These are phyloP conservation scores for Dolomedes plantarius DNA, from an alignment of 2,888 invertebrate species.

Conservation along the genomic window DNA sequence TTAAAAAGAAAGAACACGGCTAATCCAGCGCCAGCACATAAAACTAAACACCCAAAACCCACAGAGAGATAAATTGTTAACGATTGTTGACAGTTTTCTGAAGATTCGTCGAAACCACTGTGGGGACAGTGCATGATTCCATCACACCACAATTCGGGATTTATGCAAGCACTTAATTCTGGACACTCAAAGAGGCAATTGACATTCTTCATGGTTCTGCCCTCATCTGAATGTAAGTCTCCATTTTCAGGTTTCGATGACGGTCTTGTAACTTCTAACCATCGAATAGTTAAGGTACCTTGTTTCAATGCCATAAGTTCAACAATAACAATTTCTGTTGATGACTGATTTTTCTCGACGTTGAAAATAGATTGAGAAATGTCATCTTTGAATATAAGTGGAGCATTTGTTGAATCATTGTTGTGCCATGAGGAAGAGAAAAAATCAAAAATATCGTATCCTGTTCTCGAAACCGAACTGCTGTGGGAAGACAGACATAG, in stretches of 20 bases:
- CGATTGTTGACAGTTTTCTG: conserved; percentile 78
- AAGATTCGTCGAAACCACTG: conserved; percentile 83
- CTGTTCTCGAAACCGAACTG: background rate
- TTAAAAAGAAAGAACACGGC: conserved; percentile 44
- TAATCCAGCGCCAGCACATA: conserved; percentile 25
- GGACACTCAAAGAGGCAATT: conserved; percentile 87
- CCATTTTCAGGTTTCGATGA: conserved; percentile 68
- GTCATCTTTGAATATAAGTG: conserved; percentile 15
- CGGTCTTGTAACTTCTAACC: conserved; percentile 72
- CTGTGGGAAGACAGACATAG: conserved; percentile 61
- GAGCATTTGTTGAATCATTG: conserved; percentile 49
- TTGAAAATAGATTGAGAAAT: background rate
- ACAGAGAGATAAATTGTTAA: conserved; percentile 66
- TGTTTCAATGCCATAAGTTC: conserved; percentile 62
- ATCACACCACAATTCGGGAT: conserved; percentile 87
- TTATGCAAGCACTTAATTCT: conserved; percentile 88
- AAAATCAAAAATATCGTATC: conserved; percentile 60
- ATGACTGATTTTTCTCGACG: conserved; percentile 32
- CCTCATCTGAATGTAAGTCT: conserved; percentile 49
- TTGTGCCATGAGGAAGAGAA: conserved; percentile 72
- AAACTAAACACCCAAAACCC: conserved; percentile 35
- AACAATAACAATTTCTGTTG: conserved; percentile 76
- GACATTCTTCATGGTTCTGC: conserved; percentile 73
- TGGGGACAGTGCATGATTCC: conserved; percentile 85
- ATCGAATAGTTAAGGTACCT: conserved; percentile 60